phyloP scores from a whole-genome alignment of 2,113 vertebrate species.

The Cynopterus brachyotis region DNA sequence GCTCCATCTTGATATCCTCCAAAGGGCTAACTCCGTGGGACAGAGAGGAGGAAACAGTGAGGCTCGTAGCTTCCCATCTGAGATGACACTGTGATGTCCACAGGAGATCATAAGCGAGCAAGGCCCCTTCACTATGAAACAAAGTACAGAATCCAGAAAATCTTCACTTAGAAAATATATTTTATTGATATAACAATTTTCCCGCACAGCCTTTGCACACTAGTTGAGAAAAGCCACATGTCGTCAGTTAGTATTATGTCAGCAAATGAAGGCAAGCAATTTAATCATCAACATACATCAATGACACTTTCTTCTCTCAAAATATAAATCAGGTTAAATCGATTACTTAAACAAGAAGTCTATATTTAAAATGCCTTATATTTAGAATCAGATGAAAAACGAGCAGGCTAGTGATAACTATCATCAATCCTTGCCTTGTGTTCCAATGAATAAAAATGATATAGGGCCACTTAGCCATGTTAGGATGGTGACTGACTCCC shows the following conservation, averaged over 20 bases:
- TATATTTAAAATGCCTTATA: background rate
- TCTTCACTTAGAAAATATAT: background rate
- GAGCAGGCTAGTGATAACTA: background rate
- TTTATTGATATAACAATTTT: background rate
- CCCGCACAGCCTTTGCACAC: background rate
- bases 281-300: background rate
- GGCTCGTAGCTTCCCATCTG: background rate
- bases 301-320: background rate
- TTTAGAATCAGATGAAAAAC: background rate
- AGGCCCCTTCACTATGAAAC: background rate
- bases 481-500: background rate
- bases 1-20: conserved; percentile 3
- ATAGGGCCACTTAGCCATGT: background rate
- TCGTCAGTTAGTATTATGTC: background rate
- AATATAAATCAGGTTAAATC: background rate
- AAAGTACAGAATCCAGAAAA: accelerated
- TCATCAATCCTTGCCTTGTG: background rate
- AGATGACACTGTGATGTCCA: background rate
- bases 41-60: background rate
- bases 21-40: background rate
- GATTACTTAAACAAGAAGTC: background rate
- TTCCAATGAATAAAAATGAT: background rate
- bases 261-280: background rate
- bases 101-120: background rate
- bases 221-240: background rate